phyloP scores from a whole-genome alignment of 2,113 vertebrate species.

The Zosterops hypoxanthus region DNA sequence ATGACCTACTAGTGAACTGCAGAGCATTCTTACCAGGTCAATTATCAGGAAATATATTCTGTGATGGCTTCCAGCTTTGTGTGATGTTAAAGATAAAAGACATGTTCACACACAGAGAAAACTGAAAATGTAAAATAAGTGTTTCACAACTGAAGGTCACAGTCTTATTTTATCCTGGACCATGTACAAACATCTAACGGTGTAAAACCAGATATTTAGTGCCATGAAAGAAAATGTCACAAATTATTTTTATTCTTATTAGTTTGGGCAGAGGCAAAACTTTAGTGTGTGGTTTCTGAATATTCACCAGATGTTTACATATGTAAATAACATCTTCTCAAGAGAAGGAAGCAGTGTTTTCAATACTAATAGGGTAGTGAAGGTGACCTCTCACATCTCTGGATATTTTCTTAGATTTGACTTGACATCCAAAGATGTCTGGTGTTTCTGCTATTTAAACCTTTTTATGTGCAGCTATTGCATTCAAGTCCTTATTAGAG shows the following conservation, averaged over 20 bases:
- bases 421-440: background rate
- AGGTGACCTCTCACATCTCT: background rate
- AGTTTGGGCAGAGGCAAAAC: background rate
- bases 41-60: slow-evolving; percentile 49
- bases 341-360: background rate
- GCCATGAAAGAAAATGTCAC: background rate
- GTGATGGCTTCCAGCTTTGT: slow-evolving; percentile 32
- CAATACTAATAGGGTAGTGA: background rate
- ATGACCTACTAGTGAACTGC: slow-evolving; percentile 58
- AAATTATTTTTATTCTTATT: background rate
- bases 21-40: slow-evolving; percentile 51
- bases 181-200: background rate
- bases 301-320: background rate
- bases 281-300: background rate
- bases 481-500: background rate
- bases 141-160: background rate
- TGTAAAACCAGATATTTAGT: background rate
- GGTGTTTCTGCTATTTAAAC: background rate
- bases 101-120: slow-evolving; percentile 34
- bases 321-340: background rate
- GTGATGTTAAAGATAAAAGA: slow-evolving; percentile 63
- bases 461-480: background rate
- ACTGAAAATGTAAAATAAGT: slow-evolving; percentile 48
- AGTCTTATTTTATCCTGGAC: background rate
- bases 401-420: background rate